Evolutionary conservation across 64 coral and sea anemone species (phyloP).

Genomic region (Catalaphyllia jardinei): DNA sequence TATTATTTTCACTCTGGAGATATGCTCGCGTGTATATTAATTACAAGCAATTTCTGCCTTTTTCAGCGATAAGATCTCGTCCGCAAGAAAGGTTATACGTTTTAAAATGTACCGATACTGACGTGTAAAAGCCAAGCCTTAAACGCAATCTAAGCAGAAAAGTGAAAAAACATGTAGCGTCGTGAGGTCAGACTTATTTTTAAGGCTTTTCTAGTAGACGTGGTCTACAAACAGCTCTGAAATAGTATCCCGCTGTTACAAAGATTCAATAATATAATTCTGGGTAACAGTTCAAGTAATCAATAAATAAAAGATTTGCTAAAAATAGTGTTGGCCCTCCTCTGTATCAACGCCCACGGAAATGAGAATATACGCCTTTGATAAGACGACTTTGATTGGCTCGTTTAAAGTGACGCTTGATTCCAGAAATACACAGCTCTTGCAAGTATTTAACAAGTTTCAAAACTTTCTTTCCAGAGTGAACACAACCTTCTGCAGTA

Average conservation of each 20-base stretch:
- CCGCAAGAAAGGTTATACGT: too few relatives aligned
- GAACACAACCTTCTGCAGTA: neutral
- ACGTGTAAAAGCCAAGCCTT: too few relatives aligned
- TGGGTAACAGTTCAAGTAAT: neutral
- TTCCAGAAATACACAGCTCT: neutral
- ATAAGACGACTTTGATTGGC: neutral
- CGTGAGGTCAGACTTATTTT: too few relatives aligned
- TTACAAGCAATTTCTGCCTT: too few relatives aligned
- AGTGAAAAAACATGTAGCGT: too few relatives aligned
- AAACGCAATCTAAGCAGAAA: too few relatives aligned
- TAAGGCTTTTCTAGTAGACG: neutral
- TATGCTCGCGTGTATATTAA: too few relatives aligned
- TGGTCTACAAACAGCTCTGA: neutral
- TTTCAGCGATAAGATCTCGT: too few relatives aligned
- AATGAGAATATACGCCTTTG: neutral
- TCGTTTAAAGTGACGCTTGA: neutral
- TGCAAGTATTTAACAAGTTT: neutral
- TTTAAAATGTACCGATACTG: too few relatives aligned
- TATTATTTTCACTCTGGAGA: too few relatives aligned
- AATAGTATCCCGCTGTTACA: neutral
- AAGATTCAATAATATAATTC: neutral
- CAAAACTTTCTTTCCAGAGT: neutral
- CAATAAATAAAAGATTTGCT: neutral
- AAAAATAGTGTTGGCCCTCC: neutral
- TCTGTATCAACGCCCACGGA: conserved; percentile 1